phyloP scores from a whole-genome alignment of 2,888 invertebrate species.

The Drosophila lutescens region DNA sequence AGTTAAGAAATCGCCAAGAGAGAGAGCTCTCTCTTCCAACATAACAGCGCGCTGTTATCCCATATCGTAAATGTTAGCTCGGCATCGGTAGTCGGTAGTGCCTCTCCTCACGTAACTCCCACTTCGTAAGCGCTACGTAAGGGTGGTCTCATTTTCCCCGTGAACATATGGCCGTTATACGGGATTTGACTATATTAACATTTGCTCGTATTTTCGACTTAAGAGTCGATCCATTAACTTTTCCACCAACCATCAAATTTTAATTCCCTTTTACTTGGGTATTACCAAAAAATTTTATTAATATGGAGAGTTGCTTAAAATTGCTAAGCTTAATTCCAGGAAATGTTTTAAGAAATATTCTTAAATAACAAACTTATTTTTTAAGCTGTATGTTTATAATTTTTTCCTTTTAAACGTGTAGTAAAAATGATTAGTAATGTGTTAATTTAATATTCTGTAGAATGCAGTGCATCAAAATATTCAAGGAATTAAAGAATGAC shows the following conservation, averaged over 20 bases:
- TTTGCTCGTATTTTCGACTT: slow-evolving; percentile 13
- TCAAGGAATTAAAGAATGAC: background rate
- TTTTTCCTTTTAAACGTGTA: no score
- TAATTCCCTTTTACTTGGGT: slow-evolving; percentile 1
- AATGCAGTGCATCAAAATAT: no score
- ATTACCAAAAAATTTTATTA: background rate
- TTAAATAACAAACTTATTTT: no score
- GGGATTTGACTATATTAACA: slow-evolving; percentile 18
- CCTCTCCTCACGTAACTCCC: slow-evolving; percentile 29
- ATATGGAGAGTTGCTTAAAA: no score
- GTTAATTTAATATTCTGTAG: no score
- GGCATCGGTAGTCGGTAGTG: background rate
- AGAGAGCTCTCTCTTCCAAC: slow-evolving; percentile 44
- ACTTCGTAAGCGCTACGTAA: slow-evolving; percentile 34
- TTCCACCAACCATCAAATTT: background rate
- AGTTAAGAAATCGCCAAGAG: background rate
- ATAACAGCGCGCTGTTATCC: slow-evolving; percentile 18
- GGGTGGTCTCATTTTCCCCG: slow-evolving; percentile 9
- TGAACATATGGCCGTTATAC: slow-evolving; percentile 9
- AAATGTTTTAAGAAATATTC: background rate
- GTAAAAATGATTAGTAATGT: no score
- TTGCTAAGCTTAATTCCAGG: background rate
- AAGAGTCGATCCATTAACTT: background rate
- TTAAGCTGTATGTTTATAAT: no score
- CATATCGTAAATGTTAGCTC: slow-evolving; percentile 47